These are phyloP conservation scores for Scaptomyza caliginosa DNA, from an alignment of 2,888 invertebrate genomes.

Conservation along the genomic window DNA sequence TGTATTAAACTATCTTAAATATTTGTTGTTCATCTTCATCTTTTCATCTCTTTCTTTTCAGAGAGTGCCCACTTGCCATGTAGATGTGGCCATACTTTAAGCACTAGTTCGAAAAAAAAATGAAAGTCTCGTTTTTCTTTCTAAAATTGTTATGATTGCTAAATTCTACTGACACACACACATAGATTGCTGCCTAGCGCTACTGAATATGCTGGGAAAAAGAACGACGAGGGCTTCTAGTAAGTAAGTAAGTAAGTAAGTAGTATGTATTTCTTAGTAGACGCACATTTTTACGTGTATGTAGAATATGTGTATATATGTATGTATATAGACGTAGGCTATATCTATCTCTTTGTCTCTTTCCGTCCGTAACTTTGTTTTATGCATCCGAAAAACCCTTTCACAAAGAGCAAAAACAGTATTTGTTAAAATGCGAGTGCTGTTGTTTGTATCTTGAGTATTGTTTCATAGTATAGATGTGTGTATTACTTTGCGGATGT, in stretches of 20 bases:
- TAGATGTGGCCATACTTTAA: slow-evolving; percentile 65
- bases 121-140: slow-evolving; percentile 31
- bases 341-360: slow-evolving; percentile 26
- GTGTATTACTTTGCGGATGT: slow-evolving; percentile 7
- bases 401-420: slow-evolving; percentile 12
- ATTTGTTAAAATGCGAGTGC: slow-evolving; percentile 69
- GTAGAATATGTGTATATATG: slow-evolving; percentile 1
- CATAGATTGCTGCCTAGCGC: slow-evolving; percentile 61
- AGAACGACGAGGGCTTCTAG: slow-evolving; percentile 17
- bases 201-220: slow-evolving; percentile 38
- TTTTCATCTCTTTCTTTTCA: slow-evolving; percentile 11
- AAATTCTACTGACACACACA: slow-evolving; percentile 67
- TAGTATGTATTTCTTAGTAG: slow-evolving; percentile 19
- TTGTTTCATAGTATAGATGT: slow-evolving; percentile 13
- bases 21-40: slow-evolving; percentile 7
- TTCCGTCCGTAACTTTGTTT: slow-evolving; percentile 17
- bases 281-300: slow-evolving; percentile 26
- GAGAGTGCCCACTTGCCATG: slow-evolving; percentile 57
- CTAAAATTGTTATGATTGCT: slow-evolving; percentile 40
- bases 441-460: slow-evolving; percentile 48
- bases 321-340: slow-evolving; percentile 5
- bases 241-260: neutral
- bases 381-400: slow-evolving; percentile 28
- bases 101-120: slow-evolving; percentile 45
- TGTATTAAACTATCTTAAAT: slow-evolving; percentile 39